phyloP scores from a whole-genome alignment of 2,888 invertebrate genomes.

The Polylopha cassiicola region DNA sequence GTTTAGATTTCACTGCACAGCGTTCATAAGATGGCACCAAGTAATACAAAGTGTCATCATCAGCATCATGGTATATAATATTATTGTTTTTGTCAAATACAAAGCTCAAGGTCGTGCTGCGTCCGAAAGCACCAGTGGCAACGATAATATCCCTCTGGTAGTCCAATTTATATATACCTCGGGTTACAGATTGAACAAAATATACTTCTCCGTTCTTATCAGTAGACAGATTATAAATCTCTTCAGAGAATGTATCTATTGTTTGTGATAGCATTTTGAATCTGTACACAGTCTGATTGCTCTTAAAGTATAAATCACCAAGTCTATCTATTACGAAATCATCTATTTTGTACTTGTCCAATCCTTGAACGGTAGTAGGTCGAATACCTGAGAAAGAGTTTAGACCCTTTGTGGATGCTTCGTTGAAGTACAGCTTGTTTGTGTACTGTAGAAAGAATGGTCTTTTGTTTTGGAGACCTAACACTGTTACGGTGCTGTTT shows the following conservation, averaged over 20 bases:
- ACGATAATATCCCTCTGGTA: conserved; percentile 35
- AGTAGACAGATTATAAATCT: conserved; percentile 45
- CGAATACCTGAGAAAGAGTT: conserved; percentile 39
- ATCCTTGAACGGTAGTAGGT: too few relatives aligned
- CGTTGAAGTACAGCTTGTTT: conserved; percentile 45
- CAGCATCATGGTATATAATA: conserved; percentile 48
- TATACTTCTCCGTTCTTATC: conserved; percentile 46
- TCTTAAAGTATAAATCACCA: conserved; percentile 52
- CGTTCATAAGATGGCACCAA: conserved; percentile 46
- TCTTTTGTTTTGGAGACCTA: too few relatives aligned
- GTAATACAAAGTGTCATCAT: conserved; percentile 43
- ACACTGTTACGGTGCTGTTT: too few relatives aligned
- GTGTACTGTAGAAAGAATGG: too few relatives aligned
- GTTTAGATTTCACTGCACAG: conserved; percentile 41
- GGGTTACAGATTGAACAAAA: conserved; percentile 47
- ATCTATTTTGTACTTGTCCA: conserved; percentile 48
- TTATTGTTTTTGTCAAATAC: conserved; percentile 55
- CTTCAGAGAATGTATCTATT: conserved; percentile 39
- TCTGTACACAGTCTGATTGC: conserved; percentile 40
- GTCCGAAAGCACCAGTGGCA: conserved; percentile 48
- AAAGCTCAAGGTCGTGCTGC: conserved; percentile 40
- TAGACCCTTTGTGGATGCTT: conserved; percentile 43
- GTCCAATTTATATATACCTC: conserved; percentile 49
- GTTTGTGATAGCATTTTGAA: conserved; percentile 42
- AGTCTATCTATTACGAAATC: conserved; percentile 53